Base-by-base conservation (phyloP, 2,113 vertebrate genomes). In the Phaethon lepturus region DNA sequence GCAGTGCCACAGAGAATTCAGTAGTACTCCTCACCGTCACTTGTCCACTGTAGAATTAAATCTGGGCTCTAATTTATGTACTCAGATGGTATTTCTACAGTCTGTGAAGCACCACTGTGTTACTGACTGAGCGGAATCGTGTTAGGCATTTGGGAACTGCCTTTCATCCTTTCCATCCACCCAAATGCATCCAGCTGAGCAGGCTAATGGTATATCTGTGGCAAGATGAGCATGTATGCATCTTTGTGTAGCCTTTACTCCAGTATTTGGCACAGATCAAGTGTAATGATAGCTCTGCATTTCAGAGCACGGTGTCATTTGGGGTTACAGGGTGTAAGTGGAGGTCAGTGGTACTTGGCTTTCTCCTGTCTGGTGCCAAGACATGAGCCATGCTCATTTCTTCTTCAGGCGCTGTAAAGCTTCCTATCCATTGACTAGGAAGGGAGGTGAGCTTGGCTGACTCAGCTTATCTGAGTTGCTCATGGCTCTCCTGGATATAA, bases 201-300 rank as follows among this genome's bases (percentile, higher is more conserved):
- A 10, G 20, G 28, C 33, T 81, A 18, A 35, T 18, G 3, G 17
- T 42, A 15, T 1, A 0, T 11, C 11, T 10, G 13, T 55, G n/a
- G 13, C 18, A 44, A 49, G 18, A 18, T 66, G 35, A 8, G 19
- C 42, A 5, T 24, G 11, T 50, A 8, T 42, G 18, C 25, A 15
- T 67, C 55, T 56, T 11, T 49, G 4, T 60, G 25, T 38, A 55
- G n/a, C 38, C 52, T 59, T 88, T 79, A 35, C 29, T 44, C 52
- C 4, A 0, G 1, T 59, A 16, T 58, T 78, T 88, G 56, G 10
- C 22, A 31, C 0, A 2, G 13, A 63, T 78, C 17, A 45, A 12
- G 13, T 26, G 11, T 82, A 55, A 59, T 35, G 42, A 33, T 18
- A 74, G 52, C 52, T 62, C n/a, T 75, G 38, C 0, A 0, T 58